These are phyloP conservation scores for Ailurus styani DNA, from an alignment of 2,113 vertebrate species.

Conservation along the genomic window DNA sequence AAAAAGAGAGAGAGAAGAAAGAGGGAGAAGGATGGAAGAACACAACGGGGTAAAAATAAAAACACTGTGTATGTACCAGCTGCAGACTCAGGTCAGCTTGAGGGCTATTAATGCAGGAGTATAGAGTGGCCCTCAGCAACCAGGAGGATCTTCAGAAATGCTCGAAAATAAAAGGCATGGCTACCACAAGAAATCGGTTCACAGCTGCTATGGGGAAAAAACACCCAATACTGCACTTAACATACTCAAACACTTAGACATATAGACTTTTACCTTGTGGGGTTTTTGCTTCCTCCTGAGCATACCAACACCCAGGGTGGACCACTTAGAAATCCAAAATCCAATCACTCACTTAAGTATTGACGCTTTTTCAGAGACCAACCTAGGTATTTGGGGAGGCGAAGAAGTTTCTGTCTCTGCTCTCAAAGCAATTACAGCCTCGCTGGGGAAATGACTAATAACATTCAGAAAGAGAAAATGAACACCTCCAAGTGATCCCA, in stretches of 20 bases:
- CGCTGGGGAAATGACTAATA: not conserved
- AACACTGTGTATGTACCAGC: not conserved
- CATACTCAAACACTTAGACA: not conserved
- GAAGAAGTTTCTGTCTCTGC: not conserved
- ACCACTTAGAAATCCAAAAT: not conserved
- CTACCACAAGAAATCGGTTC: not conserved
- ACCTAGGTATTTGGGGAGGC: not conserved
- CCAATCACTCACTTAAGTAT: not conserved
- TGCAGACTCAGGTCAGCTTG: not conserved
- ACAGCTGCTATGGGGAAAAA: not conserved
- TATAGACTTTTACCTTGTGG: not conserved
- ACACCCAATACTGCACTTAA: not conserved
- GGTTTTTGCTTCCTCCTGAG: not conserved
- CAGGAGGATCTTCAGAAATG: not conserved
- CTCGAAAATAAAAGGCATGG: not conserved
- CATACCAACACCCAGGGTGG: not conserved
- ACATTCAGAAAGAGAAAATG: not conserved
- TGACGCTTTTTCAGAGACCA: not conserved
- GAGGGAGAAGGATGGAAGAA: not conserved
- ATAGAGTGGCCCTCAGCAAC: not conserved
- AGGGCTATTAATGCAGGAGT: not conserved
- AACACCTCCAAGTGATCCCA: not conserved
- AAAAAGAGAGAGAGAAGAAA: constrained; percentile 3
- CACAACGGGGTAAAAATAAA: not conserved
- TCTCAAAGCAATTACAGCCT: not conserved